Conservation (phyloP, 2,888 invertebrate species). For the Nymphalis urticae region DNA sequence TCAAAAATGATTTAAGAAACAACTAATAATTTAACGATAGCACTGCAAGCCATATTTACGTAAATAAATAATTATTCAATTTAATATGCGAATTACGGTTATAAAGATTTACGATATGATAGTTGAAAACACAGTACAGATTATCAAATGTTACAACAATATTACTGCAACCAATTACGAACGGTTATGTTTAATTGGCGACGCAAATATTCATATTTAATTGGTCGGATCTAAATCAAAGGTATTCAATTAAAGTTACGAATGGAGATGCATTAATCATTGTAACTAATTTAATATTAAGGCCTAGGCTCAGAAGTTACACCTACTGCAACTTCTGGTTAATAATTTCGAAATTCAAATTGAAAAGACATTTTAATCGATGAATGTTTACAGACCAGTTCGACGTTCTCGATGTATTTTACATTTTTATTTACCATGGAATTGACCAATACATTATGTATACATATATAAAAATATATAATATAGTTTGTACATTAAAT, state of each 20-base stretch:
- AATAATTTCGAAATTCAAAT: background rate
- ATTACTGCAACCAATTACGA: conserved; percentile 27
- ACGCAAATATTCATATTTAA: conserved; percentile 44
- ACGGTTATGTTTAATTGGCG: conserved; percentile 34
- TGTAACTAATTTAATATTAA: conserved; percentile 43
- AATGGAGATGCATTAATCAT: conserved; percentile 61
- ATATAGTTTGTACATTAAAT: background rate
- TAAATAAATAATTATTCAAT: conserved; percentile 24
- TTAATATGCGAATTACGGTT: conserved; percentile 27
- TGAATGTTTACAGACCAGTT: no score
- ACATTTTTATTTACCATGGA: no score
- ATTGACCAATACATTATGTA: no score
- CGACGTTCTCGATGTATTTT: no score
- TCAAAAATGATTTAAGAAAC: background rate
- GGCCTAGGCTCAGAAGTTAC: background rate
- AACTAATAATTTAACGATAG: background rate
- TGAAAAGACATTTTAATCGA: background rate
- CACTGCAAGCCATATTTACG: background rate
- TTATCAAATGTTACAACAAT: conserved; percentile 7
- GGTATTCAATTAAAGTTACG: conserved; percentile 66
- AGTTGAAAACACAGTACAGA: conserved; percentile 23
- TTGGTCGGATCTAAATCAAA: conserved; percentile 58
- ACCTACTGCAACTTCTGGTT: conserved; percentile 1
- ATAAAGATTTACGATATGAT: conserved; percentile 32
- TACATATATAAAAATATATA: no score